Percentiles rank a stretch among this genome's conserved stretches.
phyloP scores from a whole-genome alignment of 2,888 invertebrate species.

The Erynnis tages region DNA sequence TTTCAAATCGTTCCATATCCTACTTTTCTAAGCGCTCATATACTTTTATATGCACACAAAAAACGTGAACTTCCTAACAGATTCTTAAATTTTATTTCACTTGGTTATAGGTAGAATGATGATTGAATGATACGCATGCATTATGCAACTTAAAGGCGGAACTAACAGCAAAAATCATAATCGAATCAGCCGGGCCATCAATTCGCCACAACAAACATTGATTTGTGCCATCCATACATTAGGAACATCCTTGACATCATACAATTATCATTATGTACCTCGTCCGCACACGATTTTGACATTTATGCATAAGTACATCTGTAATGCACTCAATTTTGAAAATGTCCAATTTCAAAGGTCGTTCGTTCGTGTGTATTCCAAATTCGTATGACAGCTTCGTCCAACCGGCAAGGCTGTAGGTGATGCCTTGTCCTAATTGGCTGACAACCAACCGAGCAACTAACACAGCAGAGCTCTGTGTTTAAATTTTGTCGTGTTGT shows the following conservation, averaged over 20 bases:
- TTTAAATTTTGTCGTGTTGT: too few relatives aligned
- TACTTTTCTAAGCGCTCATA: too few relatives aligned
- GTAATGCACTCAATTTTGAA: background rate
- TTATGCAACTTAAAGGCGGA: conserved; percentile 7
- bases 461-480: too few relatives aligned
- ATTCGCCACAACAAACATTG: conserved; percentile 6
- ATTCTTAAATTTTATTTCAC: too few relatives aligned
- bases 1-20: too few relatives aligned
- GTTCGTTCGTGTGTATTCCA: conserved; percentile 1
- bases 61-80: too few relatives aligned
- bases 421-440: too few relatives aligned
- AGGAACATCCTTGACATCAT: conserved; percentile 19
- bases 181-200: background rate
- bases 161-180: background rate
- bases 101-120: background rate
- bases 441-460: too few relatives aligned
- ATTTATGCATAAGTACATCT: conserved; percentile 17
- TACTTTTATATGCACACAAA: too few relatives aligned
- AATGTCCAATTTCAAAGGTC: conserved; percentile 9
- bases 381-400: too few relatives aligned
- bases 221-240: conserved; percentile 13
- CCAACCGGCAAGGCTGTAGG: too few relatives aligned
- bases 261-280: conserved; percentile 5
- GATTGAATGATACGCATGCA: background rate
- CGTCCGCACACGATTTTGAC: conserved; percentile 21